Conservation (phyloP, 2,797 vertebrate species). For the Pangasius mekongensis region DNA sequence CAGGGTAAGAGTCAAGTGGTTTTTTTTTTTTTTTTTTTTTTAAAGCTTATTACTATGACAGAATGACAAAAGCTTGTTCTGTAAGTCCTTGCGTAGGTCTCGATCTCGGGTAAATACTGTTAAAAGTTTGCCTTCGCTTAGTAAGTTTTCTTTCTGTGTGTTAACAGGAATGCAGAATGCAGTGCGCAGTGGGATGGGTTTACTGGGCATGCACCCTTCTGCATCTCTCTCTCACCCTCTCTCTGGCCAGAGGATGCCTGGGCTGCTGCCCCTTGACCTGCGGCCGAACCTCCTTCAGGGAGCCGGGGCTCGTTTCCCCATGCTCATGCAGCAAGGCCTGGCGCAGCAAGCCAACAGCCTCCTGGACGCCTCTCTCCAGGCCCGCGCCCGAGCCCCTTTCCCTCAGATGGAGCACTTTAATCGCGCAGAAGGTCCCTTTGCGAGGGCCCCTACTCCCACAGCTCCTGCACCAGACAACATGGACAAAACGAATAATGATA, state of each 20-base stretch:
- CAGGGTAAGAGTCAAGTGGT: constrained; percentile 67
- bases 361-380: constrained; percentile 84
- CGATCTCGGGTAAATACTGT: neutral
- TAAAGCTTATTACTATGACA: neutral
- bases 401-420: constrained; percentile 88
- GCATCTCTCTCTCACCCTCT: constrained; percentile 81
- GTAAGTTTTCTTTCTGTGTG: neutral
- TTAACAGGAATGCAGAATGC: constrained; percentile 79
- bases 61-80: neutral
- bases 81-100: neutral
- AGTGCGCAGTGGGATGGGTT: constrained; percentile 83
- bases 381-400: constrained; percentile 87
- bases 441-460: constrained; percentile 74
- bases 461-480: constrained; percentile 72
- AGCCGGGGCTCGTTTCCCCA: constrained; percentile 79
- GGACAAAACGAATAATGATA: constrained; percentile 81
- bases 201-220: constrained; percentile 87
- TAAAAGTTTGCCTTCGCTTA: neutral
- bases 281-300: constrained; percentile 87
- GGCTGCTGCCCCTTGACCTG: constrained; percentile 89
- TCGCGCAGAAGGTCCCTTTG: constrained; percentile 80
- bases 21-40: too few relatives aligned
- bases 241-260: constrained; percentile 85
- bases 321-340: constrained; percentile 88
- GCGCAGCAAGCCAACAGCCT: constrained; percentile 76